A percentile compares a stretch with the other conserved stretches of the same genome.
phyloP scores from a whole-genome alignment of 2,888 invertebrate genomes.

The Bimastos eiseni region DNA sequence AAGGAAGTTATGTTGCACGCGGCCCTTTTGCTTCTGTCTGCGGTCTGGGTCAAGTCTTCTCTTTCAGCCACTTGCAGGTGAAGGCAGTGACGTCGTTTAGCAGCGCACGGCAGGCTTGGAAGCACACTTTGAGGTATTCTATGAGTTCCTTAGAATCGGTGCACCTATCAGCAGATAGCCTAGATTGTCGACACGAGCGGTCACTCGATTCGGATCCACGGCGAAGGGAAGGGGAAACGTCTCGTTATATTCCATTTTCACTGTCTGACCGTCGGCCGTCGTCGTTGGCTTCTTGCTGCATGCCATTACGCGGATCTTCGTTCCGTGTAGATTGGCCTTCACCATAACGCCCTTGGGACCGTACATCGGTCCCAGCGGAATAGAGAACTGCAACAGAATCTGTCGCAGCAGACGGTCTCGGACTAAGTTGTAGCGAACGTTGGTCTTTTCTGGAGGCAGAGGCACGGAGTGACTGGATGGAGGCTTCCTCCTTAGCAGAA shows the following conservation, averaged over 20 bases:
- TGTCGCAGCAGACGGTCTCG: neutral
- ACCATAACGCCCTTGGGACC: constrained; percentile 20
- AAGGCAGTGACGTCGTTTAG: neutral
- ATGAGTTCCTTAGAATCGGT: neutral
- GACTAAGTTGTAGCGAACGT: neutral
- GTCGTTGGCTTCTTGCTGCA: constrained; percentile 21
- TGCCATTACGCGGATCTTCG: constrained; percentile 14
- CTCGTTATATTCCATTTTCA: constrained; percentile 14
- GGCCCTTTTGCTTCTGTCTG: neutral
- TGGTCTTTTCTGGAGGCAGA: neutral
- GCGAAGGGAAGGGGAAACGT: constrained; percentile 13
- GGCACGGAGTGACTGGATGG: constrained; percentile 9
- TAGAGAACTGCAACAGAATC: neutral
- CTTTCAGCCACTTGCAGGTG: neutral
- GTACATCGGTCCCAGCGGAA: constrained; percentile 8
- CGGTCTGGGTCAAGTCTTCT: neutral
- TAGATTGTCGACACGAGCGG: constrained; percentile 20
- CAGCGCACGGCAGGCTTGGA: neutral
- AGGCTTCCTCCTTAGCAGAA: neutral
- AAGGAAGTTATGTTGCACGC: neutral
- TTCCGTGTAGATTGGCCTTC: constrained; percentile 9
- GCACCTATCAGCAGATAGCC: constrained; percentile 20
- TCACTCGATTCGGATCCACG: constrained; percentile 5
- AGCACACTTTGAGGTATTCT: neutral
- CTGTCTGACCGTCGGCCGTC: neutral